These are phyloP conservation scores for Cybosia mesomella DNA, from an alignment of 2,888 invertebrate genomes.

Conservation along the genomic window DNA sequence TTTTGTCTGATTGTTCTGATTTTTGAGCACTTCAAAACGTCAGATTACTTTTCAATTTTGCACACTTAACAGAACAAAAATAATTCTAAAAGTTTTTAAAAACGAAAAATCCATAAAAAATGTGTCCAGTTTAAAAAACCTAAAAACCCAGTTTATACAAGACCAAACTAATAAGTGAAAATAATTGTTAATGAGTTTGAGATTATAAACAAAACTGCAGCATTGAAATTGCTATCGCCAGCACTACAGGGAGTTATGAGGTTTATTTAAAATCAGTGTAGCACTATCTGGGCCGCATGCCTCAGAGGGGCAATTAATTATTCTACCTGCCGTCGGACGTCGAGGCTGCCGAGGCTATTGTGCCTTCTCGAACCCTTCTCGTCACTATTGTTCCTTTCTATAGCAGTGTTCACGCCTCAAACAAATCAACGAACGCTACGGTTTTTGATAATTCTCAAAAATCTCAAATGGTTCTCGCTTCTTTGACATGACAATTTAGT, in stretches of 20 bases:
- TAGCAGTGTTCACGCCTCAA: constrained; percentile 55
- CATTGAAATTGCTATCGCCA: constrained; percentile 28
- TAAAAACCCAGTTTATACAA: no score
- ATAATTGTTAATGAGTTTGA: no score
- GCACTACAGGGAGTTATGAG: constrained; percentile 28
- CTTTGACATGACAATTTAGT: neutral
- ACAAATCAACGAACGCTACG: constrained; percentile 54
- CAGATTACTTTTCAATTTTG: no score
- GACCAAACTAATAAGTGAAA: no score
- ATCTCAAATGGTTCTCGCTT: constrained; percentile 25
- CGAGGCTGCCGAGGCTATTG: constrained; percentile 50
- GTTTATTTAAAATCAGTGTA: constrained; percentile 48
- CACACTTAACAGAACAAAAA: no score
- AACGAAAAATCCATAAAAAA: no score
- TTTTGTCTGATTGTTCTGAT: no score
- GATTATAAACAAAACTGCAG: neutral
- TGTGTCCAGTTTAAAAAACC: no score
- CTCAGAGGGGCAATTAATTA: constrained; percentile 66
- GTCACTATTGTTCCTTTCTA: constrained; percentile 51
- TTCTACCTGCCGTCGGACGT: constrained; percentile 60
- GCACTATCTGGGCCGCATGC: constrained; percentile 51
- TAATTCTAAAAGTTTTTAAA: no score
- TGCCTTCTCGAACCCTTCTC: constrained; percentile 46
- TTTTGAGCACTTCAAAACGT: no score
- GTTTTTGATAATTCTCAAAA: constrained; percentile 52